These are phyloP conservation scores for Chrysaora quinquecirrha DNA, from an alignment of 30 jellyfish, hydroid and myxozoan species.

Conservation along the genomic window DNA sequence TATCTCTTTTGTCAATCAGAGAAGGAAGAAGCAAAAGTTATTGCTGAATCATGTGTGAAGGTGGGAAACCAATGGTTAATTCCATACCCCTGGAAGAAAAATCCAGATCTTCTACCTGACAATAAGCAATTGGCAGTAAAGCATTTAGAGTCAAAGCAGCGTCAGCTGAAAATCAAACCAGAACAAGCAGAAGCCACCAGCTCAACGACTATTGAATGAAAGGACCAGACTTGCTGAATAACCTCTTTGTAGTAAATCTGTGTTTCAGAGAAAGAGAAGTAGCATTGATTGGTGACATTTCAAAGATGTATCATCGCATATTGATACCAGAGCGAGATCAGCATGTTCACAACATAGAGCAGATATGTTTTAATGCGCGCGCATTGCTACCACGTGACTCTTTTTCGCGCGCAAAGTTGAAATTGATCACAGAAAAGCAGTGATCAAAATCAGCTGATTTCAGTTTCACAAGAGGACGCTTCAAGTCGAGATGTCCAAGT, in stretches of 20 bases:
- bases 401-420: too few relatives aligned
- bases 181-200: constrained; percentile 68
- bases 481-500: too few relatives aligned
- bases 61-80: constrained; percentile 46
- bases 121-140: constrained; percentile 38
- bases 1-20: constrained; percentile 71
- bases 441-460: too few relatives aligned
- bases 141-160: constrained; percentile 47
- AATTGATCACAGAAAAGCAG: too few relatives aligned
- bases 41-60: constrained; percentile 45
- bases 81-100: constrained; percentile 78
- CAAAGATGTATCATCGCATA: constrained; percentile 56
- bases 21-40: constrained; percentile 44
- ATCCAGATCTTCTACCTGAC: constrained; percentile 66
- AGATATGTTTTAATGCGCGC: too few relatives aligned
- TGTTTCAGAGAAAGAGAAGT: constrained; percentile 70
- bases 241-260: constrained; percentile 51
- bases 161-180: constrained; percentile 34
- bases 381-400: too few relatives aligned
- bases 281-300: constrained; percentile 53
- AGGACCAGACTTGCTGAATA: constrained; percentile 80
- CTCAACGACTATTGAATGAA: constrained; percentile 68
- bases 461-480: too few relatives aligned
- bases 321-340: constrained; percentile 62
- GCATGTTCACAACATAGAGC: too few relatives aligned